These are phyloP conservation scores for Epiblema foenella DNA, from an alignment of 2,888 invertebrate genomes.

Conservation along the genomic window DNA sequence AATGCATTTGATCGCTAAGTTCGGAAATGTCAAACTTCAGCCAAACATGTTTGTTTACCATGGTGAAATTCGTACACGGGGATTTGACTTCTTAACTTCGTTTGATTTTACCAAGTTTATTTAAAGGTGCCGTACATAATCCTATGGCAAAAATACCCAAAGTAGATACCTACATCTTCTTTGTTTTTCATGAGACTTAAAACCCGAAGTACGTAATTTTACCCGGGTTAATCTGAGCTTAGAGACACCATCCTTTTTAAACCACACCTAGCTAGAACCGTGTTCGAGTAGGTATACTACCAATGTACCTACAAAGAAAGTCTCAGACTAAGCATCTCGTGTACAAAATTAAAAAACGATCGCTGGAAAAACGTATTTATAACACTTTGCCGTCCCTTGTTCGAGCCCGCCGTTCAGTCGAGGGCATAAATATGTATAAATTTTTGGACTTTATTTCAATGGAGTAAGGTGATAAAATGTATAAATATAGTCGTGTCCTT, in stretches of 20 bases:
- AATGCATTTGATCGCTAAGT: neutral
- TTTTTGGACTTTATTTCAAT: too few relatives aligned
- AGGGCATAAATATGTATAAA: too few relatives aligned
- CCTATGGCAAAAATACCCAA: neutral
- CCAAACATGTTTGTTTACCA: neutral
- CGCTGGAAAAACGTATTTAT: slow-evolving; percentile 10
- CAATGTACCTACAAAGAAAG: neutral
- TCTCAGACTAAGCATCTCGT: neutral
- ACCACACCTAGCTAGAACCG: neutral
- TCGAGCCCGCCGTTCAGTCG: slow-evolving; percentile 20
- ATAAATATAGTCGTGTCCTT: too few relatives aligned
- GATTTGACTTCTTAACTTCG: neutral
- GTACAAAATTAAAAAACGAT: slow-evolving; percentile 8
- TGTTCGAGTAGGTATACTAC: neutral
- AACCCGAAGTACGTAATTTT: neutral
- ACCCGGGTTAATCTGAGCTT: neutral
- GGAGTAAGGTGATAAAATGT: too few relatives aligned
- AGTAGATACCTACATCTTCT: neutral
- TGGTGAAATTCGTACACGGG: neutral
- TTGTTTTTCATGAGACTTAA: neutral
- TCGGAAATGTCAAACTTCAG: neutral
- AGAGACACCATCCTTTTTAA: neutral
- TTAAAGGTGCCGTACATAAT: neutral
- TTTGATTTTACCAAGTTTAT: neutral
- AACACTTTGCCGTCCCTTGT: slow-evolving; percentile 31